Base-by-base conservation (phyloP, 2,113 vertebrate genomes). In the Grammomys surdaster region DNA sequence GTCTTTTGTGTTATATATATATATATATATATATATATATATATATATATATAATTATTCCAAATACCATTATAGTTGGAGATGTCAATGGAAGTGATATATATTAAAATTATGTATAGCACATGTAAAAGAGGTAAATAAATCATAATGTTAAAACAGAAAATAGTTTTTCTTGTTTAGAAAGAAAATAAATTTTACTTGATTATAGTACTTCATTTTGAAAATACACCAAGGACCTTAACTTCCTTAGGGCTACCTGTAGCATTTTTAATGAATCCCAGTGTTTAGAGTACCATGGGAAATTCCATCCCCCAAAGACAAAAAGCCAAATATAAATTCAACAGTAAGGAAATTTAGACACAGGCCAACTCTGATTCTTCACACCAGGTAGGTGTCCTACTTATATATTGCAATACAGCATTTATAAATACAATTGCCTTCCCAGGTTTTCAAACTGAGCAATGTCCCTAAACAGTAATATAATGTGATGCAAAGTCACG, bases 321-420 rank as follows among this genome's bases (percentile, higher is more conserved):
- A 4, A 51, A n/a, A 72, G 31, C 56, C 90, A 96, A 95, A 97
- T 94, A 97, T 89, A 97, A 96, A 88, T 36, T 40, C 90, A 60
- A 22, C 36, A 22, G 26, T 56, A 48, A 92, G 54, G 46, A 92
- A 90, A 94, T 51, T 20, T 51, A 88, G 46, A 84, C n/a, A 54
- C 70, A 85, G 8, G 1, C 0, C 22, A 73, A 36, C 14, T 46
- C 13, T 88, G 81, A 20, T 48, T 88, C 56, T 93, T 51, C 31
- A 11, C 1, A 33, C 2, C 24, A 91, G 86, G 93, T 94, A 93
- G 0, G 93, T 60, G 2, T 51, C 20, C 9, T 69, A 28, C 31
- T 75, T 40, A 12, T 40, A 6, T 88, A 7, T 56, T 72, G 72
- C 63, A 76, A 28, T 1, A 36, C 16, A 75, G 0, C 33, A 16